These are phyloP conservation scores for Aulostomus chinensis DNA, from an alignment of 2,797 vertebrate species.

Conservation along the genomic window DNA sequence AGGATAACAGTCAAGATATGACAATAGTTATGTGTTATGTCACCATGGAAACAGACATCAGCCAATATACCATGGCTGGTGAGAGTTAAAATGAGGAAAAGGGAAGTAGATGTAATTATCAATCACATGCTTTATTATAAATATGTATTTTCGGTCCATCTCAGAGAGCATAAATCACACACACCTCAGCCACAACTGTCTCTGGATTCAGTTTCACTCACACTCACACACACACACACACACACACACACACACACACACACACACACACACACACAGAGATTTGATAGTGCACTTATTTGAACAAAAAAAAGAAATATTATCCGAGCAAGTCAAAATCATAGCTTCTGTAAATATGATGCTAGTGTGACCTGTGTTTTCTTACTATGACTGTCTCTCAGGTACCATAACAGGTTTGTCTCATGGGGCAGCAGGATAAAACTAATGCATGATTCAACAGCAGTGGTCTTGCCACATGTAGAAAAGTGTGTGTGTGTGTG, in stretches of 20 bases:
- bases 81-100: background rate
- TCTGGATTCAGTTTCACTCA: no score
- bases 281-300: background rate
- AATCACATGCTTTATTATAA: background rate
- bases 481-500: background rate
- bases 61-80: conserved; percentile 23
- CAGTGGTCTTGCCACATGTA: background rate
- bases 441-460: conserved; percentile 32
- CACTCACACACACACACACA: no score
- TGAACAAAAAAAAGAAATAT: background rate
- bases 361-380: background rate
- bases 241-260: no score
- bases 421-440: background rate
- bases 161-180: no score
- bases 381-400: background rate
- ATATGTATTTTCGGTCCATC: conserved; percentile 12
- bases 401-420: conserved; percentile 5
- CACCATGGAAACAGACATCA: conserved; percentile 55
- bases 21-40: conserved; percentile 29
- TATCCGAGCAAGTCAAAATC: no score
- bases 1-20: conserved; percentile 16
- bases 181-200: no score
- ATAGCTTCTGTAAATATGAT: background rate
- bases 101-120: background rate
- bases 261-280: background rate